Percentiles rank a stretch among this genome's conserved stretches.
These are phyloP conservation scores for Cotesia chilonis DNA, from an alignment of 1,140 invertebrate genomes.

Conservation along the genomic window DNA sequence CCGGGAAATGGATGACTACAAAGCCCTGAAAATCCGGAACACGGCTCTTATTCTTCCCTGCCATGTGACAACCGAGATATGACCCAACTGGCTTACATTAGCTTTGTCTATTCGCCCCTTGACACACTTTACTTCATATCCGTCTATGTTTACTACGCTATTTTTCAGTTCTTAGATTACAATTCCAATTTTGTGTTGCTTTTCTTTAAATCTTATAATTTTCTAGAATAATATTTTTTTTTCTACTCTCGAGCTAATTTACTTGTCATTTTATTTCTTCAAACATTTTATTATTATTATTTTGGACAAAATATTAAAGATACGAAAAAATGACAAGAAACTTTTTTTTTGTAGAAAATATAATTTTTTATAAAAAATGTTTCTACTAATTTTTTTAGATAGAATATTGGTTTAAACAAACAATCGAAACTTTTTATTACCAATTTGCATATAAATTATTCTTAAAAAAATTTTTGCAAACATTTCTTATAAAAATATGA, in stretches of 20 bases:
- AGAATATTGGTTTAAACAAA: no score
- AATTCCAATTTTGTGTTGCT: conserved; percentile 6
- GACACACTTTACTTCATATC: not conserved
- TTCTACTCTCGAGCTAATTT: no score
- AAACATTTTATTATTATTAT: no score
- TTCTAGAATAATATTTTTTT: no score
- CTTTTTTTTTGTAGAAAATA: no score
- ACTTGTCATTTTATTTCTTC: no score
- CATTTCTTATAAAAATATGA: not conserved
- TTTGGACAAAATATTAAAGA: no score
- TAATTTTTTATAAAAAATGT: no score
- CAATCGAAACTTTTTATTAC: not conserved
- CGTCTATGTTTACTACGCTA: no score
- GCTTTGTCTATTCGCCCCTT: conserved; percentile 4
- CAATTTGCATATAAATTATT: not conserved
- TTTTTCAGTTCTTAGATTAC: no score
- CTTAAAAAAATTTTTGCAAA: not conserved
- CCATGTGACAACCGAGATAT: conserved; percentile 48
- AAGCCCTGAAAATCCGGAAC: conserved; percentile 58
- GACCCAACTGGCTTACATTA: conserved; percentile 54
- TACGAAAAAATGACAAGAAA: no score
- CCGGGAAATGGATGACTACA: conserved; percentile 62
- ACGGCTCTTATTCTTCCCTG: conserved; percentile 14
- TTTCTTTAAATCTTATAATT: not conserved
- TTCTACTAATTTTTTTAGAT: no score